These are phyloP conservation scores for Malurus splendens DNA, from an alignment of 2,797 vertebrate species.

Conservation along the genomic window DNA sequence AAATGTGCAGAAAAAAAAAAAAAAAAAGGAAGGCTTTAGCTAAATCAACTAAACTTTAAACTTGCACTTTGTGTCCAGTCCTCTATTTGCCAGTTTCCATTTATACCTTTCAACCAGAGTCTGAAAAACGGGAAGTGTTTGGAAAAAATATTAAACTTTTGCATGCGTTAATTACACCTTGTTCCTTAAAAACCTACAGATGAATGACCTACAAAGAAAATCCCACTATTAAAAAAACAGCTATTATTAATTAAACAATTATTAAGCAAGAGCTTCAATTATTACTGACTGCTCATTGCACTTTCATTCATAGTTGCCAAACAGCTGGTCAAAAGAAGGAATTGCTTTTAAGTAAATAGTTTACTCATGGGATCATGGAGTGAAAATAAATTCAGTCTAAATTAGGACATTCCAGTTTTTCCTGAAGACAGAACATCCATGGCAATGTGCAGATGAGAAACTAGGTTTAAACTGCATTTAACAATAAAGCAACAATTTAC, in stretches of 20 bases:
- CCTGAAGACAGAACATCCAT: fast-evolving
- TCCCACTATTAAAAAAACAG: background rate
- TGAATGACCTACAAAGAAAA: background rate
- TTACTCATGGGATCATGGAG: background rate
- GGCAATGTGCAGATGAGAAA: background rate
- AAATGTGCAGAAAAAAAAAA: background rate
- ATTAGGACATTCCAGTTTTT: background rate
- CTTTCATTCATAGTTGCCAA: background rate
- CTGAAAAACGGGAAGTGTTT: background rate
- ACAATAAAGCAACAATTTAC: background rate
- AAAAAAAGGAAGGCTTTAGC: background rate
- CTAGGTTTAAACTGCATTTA: background rate
- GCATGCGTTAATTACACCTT: background rate
- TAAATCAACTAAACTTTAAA: background rate
- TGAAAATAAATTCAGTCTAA: background rate
- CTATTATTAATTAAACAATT: background rate
- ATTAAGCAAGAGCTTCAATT: background rate
- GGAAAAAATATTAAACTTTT: background rate
- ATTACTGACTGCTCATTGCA: background rate
- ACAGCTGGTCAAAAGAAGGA: background rate
- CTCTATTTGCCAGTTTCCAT: background rate
- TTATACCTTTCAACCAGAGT: background rate
- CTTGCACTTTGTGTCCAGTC: background rate
- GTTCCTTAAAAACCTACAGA: background rate
- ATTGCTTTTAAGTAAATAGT: background rate